Conservation (phyloP, 2,888 invertebrate genomes). For the Bombylius major region DNA sequence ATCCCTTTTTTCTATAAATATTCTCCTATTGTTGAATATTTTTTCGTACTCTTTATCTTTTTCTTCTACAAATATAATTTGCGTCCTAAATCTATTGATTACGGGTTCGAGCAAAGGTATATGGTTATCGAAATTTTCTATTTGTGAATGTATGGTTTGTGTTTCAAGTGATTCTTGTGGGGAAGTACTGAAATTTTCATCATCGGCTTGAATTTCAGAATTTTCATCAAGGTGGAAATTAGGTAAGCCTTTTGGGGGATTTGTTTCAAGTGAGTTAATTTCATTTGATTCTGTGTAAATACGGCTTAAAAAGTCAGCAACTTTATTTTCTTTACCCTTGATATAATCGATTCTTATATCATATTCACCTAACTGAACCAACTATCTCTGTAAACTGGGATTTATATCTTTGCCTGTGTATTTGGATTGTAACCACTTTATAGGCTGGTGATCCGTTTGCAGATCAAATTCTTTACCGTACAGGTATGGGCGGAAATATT, state of each 20-base stretch:
- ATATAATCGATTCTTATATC: not conserved
- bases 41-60: not conserved
- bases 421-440: slow-evolving; percentile 13
- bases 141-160: slow-evolving; percentile 2
- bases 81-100: slow-evolving; percentile 2
- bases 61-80: not conserved
- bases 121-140: slow-evolving; percentile 1
- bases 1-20: too few species aligned
- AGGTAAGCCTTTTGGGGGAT: too few species aligned
- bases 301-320: slow-evolving; percentile 4
- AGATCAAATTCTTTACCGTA: slow-evolving; percentile 20
- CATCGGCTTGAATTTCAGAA: not conserved
- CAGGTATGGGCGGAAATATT: slow-evolving; percentile 27
- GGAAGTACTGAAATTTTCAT: not conserved
- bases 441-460: slow-evolving; percentile 13
- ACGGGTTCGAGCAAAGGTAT: slow-evolving; percentile 4
- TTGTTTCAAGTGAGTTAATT: not conserved
- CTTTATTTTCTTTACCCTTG: slow-evolving; percentile 4
- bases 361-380: not conserved
- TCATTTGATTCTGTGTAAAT: not conserved
- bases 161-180: slow-evolving; percentile 1
- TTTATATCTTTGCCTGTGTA: slow-evolving; percentile 1
- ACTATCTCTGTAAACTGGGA: not conserved
- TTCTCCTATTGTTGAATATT: not conserved
- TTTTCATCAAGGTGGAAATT: not conserved